phyloP scores from a whole-genome alignment of 2,797 vertebrate species.

The Acanthornis magna region DNA sequence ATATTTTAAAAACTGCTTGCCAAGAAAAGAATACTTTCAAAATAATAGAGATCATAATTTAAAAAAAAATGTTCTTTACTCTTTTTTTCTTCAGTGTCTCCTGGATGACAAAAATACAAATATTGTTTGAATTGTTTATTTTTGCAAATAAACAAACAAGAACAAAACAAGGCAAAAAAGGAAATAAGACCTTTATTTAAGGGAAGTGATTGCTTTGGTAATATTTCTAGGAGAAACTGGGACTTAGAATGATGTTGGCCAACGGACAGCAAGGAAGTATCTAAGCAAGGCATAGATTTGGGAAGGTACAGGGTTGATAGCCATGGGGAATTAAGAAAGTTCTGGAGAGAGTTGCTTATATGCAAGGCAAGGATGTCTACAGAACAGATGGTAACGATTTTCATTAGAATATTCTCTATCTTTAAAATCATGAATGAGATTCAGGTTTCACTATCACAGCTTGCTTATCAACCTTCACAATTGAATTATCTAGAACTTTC shows the following conservation, averaged over 20 bases:
- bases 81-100: neutral
- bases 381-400: neutral
- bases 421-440: neutral
- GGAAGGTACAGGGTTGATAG: neutral
- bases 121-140: neutral
- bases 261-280: neutral
- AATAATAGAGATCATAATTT: neutral
- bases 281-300: neutral
- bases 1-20: neutral
- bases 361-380: neutral
- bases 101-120: neutral
- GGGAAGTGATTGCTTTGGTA: neutral
- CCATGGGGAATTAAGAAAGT: neutral
- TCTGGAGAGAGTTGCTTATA: neutral
- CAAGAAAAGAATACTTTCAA: neutral
- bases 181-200: neutral
- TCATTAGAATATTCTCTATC: neutral
- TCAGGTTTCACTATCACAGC: neutral
- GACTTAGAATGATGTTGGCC: neutral
- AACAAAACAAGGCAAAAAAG: neutral
- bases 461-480: neutral
- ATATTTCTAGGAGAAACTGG: neutral
- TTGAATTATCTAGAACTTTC: neutral
- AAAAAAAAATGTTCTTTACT: fast-evolving
- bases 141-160: neutral